Percentiles rank a stretch among this genome's conserved stretches.
Conservation (phyloP, 92 coral and sea anemone genomes). For the Blastomussa wellsi region DNA sequence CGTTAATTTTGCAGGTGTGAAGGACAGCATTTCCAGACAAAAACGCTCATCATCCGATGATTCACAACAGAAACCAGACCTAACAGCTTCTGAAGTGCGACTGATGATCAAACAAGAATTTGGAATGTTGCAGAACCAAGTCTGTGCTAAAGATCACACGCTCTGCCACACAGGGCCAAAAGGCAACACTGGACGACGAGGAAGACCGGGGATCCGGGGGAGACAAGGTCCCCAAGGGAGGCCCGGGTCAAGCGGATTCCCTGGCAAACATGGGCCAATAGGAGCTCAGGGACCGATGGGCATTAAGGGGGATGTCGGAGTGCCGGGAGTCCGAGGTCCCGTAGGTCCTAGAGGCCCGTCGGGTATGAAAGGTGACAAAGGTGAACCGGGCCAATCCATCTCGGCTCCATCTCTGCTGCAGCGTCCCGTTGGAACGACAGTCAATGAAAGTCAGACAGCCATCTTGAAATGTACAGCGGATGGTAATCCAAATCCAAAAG, state of each 20-base stretch:
- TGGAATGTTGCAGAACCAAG: conserved; percentile 45
- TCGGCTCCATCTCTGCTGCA: conserved; percentile 51
- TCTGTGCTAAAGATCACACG: conserved; percentile 55
- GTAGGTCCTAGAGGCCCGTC: too few relatives aligned
- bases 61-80: neutral
- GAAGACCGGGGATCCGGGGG: conserved; percentile 59
- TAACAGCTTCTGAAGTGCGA: conserved; percentile 15
- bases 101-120: conserved; percentile 46
- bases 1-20: too few relatives aligned
- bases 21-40: too few relatives aligned
- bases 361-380: conserved; percentile 51
- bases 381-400: conserved; percentile 49
- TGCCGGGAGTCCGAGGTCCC: too few relatives aligned
- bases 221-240: conserved; percentile 47
- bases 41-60: conserved; percentile 11
- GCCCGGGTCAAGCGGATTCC: conserved; percentile 49
- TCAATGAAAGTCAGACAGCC: conserved; percentile 57
- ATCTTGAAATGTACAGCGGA: conserved; percentile 47
- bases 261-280: conserved; percentile 58
- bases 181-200: conserved; percentile 58
- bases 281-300: conserved; percentile 52
- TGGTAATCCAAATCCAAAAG: conserved; percentile 59
- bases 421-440: conserved; percentile 34
- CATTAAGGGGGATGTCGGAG: conserved; percentile 37
- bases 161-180: conserved; percentile 63